Evolutionary conservation across 2,113 vertebrate species (phyloP).

Genomic region (Eulacestoma nigropectus): DNA sequence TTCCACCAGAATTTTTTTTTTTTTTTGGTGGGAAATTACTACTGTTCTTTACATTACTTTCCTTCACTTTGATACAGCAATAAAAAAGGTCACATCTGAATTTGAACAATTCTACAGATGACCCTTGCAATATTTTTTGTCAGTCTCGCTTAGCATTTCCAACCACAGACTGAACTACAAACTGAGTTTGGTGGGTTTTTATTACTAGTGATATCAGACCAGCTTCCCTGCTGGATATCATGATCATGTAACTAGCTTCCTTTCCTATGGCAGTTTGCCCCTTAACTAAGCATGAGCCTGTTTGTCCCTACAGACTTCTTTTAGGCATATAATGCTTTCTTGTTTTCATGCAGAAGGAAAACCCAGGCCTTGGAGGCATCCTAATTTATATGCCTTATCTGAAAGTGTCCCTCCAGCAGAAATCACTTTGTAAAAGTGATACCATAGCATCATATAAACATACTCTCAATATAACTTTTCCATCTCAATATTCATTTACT

Average conservation of each 20-base stretch:
- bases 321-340: constrained; percentile 7
- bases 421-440: constrained; percentile 4
- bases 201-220: constrained; percentile 56
- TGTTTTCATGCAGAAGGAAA: constrained; percentile 4
- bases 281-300: constrained; percentile 47
- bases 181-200: constrained; percentile 58
- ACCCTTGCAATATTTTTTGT: constrained; percentile 42
- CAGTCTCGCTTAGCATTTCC: constrained; percentile 40
- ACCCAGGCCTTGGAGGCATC: neutral
- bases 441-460: neutral
- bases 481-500: neutral
- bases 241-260: constrained; percentile 32
- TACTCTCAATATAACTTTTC: neutral
- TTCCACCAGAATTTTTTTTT: neutral
- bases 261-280: neutral
- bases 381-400: constrained; percentile 39
- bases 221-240: constrained; percentile 48
- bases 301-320: constrained; percentile 4
- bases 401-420: constrained; percentile 8
- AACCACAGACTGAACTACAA: constrained; percentile 15
- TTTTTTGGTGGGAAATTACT: neutral
- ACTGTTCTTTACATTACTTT: neutral
- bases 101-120: constrained; percentile 26
- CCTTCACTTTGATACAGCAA: neutral
- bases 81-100: neutral